Conservation (phyloP, 2,888 invertebrate species). For the Aelia acuminata region DNA sequence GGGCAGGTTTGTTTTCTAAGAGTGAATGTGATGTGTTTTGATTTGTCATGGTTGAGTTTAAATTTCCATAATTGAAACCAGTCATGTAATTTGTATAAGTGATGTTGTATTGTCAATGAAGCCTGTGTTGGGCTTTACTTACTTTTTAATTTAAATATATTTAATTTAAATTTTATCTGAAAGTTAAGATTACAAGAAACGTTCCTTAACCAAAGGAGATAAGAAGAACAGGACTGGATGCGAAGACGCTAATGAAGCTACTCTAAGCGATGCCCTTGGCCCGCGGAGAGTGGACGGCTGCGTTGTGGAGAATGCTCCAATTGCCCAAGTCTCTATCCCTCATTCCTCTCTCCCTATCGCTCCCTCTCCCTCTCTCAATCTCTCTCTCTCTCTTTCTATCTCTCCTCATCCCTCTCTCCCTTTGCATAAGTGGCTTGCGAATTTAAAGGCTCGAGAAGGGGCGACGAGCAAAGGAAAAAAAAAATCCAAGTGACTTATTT, state of each 20-base stretch:
- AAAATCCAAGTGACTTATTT: not conserved
- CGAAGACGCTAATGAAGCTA: not conserved
- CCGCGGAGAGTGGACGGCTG: not conserved
- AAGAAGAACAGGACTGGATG: not conserved
- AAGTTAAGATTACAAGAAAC: not conserved
- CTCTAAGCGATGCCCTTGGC: not conserved
- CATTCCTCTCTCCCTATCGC: too few species aligned
- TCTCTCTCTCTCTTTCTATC: too few species aligned
- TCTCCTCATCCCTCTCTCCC: too few species aligned
- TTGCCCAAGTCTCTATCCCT: not conserved
- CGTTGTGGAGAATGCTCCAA: not conserved
- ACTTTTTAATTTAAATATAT: conserved; percentile 2
- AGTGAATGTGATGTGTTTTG: too few species aligned
- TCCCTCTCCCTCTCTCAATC: too few species aligned
- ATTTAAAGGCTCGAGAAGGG: not conserved
- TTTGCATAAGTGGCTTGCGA: not conserved
- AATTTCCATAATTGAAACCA: too few species aligned
- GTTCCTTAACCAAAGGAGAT: not conserved
- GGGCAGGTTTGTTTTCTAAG: too few species aligned
- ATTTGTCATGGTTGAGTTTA: too few species aligned
- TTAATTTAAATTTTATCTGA: not conserved
- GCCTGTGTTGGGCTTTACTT: too few species aligned
- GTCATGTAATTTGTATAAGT: too few species aligned
- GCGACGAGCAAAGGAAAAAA: too few species aligned
- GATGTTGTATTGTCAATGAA: too few species aligned